phyloP scores from a whole-genome alignment of 2,797 vertebrate species.

The Capromys pilorides region DNA sequence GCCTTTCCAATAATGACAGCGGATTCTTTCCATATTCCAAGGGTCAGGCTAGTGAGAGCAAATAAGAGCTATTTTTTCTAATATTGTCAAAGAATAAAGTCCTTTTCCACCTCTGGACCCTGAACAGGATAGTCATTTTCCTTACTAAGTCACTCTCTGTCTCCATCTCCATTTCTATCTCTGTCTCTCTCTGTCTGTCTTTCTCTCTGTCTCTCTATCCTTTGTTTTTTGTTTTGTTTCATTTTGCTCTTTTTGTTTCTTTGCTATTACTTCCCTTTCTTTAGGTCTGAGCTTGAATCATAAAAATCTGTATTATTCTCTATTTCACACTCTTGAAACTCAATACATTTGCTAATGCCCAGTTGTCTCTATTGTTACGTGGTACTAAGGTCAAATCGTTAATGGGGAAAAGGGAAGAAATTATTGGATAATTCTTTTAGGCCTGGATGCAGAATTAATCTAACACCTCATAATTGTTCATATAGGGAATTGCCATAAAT shows the following conservation, averaged over 20 bases:
- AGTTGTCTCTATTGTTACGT: not conserved
- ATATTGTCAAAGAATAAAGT: slow-evolving; percentile 16
- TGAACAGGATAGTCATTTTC: not conserved
- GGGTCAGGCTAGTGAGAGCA: not conserved
- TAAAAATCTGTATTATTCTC: not conserved
- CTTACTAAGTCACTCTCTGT: not conserved
- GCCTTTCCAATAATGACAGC: slow-evolving; percentile 35
- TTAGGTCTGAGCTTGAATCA: not conserved
- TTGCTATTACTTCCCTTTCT: not conserved
- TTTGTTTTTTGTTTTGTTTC: too few species aligned
- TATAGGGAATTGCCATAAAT: slow-evolving; percentile 37
- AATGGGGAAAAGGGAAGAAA: not conserved
- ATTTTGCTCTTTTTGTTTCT: not conserved
- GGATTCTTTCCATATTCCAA: slow-evolving; percentile 33
- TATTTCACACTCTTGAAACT: not conserved
- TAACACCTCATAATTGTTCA: not conserved
- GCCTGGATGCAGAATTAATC: not conserved
- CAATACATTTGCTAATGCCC: not conserved
- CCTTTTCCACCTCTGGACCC: not conserved
- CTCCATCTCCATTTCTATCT: not conserved
- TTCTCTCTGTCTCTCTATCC: too few species aligned
- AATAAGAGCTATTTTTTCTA: slow-evolving; percentile 22
- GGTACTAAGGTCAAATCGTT: slow-evolving; percentile 18
- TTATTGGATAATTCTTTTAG: not conserved
- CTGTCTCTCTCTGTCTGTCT: not conserved